Evolutionary conservation across 2,113 vertebrate genomes (phyloP).

Genomic region (Panthera tigris): DNA sequence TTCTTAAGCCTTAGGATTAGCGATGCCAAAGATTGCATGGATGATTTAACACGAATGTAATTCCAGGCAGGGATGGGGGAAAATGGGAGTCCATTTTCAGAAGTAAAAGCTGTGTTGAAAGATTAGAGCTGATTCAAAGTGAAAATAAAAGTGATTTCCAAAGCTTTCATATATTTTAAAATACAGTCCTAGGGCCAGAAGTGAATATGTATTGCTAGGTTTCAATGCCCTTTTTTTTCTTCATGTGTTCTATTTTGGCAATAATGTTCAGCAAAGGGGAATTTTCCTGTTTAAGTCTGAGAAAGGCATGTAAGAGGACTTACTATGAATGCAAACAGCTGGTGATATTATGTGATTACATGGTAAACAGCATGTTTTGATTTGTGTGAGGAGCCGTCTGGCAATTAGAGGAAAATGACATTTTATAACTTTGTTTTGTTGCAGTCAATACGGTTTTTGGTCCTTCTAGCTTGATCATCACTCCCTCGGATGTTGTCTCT

Average conservation of each 20-base stretch:
- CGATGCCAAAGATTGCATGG: background rate
- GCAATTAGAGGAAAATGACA: background rate
- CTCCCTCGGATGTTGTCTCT: background rate
- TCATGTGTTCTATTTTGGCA: background rate
- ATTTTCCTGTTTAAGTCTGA: constrained; percentile 28
- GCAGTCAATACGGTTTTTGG: background rate
- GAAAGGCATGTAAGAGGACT: constrained; percentile 38
- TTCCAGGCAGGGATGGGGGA: background rate
- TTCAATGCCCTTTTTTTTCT: background rate
- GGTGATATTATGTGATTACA: constrained; percentile 14
- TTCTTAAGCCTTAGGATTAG: background rate
- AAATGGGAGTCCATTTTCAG: constrained; percentile 10
- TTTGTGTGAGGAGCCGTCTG: constrained; percentile 47
- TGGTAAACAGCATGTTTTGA: constrained; percentile 58
- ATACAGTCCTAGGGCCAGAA: background rate
- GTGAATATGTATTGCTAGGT: background rate
- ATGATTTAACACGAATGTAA: background rate
- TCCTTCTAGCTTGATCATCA: background rate
- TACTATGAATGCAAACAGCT: constrained; percentile 51
- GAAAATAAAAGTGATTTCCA: constrained; percentile 49
- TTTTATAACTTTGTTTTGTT: constrained; percentile 46
- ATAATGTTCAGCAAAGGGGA: background rate
- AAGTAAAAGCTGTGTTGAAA: constrained; percentile 21
- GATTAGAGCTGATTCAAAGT: background rate
- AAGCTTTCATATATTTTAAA: background rate